Evolutionary conservation across 1,140 invertebrate species (phyloP).

Genomic region (Phortica variegata): DNA sequence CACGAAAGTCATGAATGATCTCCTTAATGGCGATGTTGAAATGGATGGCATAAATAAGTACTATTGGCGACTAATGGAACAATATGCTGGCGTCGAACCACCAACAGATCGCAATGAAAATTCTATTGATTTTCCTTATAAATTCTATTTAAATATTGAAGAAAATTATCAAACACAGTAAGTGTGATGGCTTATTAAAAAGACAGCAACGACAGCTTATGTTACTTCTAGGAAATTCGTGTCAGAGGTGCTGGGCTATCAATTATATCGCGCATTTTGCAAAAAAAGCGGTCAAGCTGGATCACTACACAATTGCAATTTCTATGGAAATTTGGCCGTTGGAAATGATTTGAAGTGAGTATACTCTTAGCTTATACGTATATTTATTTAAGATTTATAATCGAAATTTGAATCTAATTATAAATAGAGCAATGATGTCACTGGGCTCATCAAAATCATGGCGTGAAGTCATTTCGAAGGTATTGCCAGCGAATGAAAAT

Average conservation of each 20-base stretch:
- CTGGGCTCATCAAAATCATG: slow-evolving; percentile 63
- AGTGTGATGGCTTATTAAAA: background rate
- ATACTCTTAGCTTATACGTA: background rate
- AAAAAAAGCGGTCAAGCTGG: slow-evolving; percentile 59
- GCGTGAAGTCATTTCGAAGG: slow-evolving; percentile 60
- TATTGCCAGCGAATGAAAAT: slow-evolving; percentile 59
- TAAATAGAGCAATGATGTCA: slow-evolving; percentile 58
- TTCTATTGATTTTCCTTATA: slow-evolving; percentile 64
- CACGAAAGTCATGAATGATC: slow-evolving; percentile 48
- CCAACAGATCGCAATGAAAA: slow-evolving; percentile 60
- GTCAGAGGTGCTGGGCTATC: slow-evolving; percentile 49
- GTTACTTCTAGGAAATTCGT: slow-evolving; percentile 38
- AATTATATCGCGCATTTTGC: slow-evolving; percentile 65
- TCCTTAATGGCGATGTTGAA: slow-evolving; percentile 39
- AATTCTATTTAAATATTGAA: slow-evolving; percentile 49
- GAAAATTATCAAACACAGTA: slow-evolving; percentile 46
- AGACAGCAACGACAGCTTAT: background rate
- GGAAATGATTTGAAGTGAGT: slow-evolving; percentile 54
- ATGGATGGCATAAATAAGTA: slow-evolving; percentile 60
- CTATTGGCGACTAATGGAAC: slow-evolving; percentile 63
- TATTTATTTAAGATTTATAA: background rate
- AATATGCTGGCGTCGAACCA: slow-evolving; percentile 65
- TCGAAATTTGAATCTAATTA: background rate
- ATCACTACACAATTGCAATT: slow-evolving; percentile 64
- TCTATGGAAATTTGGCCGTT: slow-evolving; percentile 58